These are phyloP conservation scores for Mungos mungo DNA, from an alignment of 2,113 vertebrate species.

Conservation along the genomic window DNA sequence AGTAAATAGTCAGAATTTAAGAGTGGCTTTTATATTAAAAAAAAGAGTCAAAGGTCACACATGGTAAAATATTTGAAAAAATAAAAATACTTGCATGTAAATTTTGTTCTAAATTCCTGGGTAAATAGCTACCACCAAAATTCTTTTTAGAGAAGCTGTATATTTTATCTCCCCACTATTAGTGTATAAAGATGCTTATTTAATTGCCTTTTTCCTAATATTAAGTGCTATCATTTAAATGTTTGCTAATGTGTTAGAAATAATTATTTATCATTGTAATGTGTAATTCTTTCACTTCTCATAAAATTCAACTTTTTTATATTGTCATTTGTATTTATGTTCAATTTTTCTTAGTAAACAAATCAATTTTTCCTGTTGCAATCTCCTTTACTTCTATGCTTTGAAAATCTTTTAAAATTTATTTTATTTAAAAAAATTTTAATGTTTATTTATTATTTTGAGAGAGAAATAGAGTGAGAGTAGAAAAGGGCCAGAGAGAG, in stretches of 20 bases:
- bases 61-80: neutral
- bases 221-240: neutral
- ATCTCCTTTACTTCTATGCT: neutral
- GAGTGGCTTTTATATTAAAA: neutral
- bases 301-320: neutral
- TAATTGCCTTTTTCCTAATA: neutral
- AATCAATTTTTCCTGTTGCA: neutral
- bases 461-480: too few species aligned
- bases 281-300: neutral
- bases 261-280: neutral
- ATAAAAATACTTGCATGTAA: neutral
- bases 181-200: neutral
- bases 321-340: neutral
- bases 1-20: slow-evolving; percentile 34
- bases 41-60: neutral
- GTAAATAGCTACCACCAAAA: slow-evolving; percentile 11
- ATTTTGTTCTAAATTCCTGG: neutral
- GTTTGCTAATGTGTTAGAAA: neutral
- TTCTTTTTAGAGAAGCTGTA: neutral
- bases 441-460: too few species aligned
- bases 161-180: neutral
- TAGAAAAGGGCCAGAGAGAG: too few species aligned
- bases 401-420: neutral
- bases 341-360: neutral
- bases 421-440: too few species aligned